These are phyloP conservation scores for Pygoscelis antarcticus DNA, from an alignment of 2,113 vertebrate species.

Conservation along the genomic window DNA sequence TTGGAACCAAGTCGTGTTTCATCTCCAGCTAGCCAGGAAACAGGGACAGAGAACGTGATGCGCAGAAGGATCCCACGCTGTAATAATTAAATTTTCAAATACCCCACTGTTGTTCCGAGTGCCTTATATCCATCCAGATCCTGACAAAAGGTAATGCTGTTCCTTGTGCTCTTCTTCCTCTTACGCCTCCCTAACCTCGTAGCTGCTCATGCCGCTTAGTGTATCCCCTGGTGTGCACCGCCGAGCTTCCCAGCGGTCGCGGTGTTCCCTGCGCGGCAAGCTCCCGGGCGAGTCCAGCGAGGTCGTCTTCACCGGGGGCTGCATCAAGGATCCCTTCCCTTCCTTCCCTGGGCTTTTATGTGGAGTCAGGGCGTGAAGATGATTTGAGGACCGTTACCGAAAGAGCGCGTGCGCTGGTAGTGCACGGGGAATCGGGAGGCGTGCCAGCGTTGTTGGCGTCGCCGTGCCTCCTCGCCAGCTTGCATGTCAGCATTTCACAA, in stretches of 20 bases:
- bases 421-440: rapidly evolving
- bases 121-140: background rate
- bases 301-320: background rate
- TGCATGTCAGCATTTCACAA: rapidly evolving
- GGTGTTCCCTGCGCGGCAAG: rapidly evolving
- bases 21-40: background rate
- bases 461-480: background rate
- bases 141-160: background rate
- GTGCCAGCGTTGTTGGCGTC: rapidly evolving
- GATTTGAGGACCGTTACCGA: rapidly evolving
- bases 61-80: rapidly evolving
- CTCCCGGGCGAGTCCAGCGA: background rate
- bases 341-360: rapidly evolving
- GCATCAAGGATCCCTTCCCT: background rate
- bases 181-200: rapidly evolving
- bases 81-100: rapidly evolving
- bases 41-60: background rate
- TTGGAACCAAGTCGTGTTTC: background rate
- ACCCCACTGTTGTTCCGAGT: background rate
- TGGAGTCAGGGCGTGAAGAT: rapidly evolving
- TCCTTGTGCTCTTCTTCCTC: background rate
- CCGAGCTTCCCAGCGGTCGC: background rate
- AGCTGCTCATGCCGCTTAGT: rapidly evolving
- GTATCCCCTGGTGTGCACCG: rapidly evolving
- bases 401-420: background rate